Conservation (phyloP, 2,113 vertebrate genomes). For the Numida meleagris region DNA sequence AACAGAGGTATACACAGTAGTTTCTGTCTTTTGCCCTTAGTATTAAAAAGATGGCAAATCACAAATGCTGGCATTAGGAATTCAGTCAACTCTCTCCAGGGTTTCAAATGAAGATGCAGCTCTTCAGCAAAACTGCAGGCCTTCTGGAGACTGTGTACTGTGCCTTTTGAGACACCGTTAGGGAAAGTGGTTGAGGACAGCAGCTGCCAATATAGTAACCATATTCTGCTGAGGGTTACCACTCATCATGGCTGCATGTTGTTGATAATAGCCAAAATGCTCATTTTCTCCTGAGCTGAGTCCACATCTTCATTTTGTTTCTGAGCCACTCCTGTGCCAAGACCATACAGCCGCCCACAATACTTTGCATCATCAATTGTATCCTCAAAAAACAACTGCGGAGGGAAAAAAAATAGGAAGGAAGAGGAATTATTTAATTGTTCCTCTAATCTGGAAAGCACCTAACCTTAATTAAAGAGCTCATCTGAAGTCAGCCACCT, state of each 20-base stretch:
- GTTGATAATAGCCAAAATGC: conserved; percentile 83
- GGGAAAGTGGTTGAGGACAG: conserved; percentile 58
- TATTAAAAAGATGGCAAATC: conserved; percentile 77
- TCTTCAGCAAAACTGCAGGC: conserved; percentile 65
- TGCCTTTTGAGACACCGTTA: conserved; percentile 14
- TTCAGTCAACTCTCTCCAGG: conserved; percentile 60
- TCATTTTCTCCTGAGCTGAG: conserved; percentile 83
- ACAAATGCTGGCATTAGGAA: conserved; percentile 75
- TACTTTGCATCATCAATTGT: conserved; percentile 99
- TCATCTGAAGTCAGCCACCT: background rate
- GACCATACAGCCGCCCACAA: conserved; percentile 94
- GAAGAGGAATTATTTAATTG: background rate
- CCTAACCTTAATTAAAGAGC: background rate
- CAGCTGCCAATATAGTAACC: conserved; percentile 52
- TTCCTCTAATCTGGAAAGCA: background rate
- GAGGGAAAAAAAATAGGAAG: background rate
- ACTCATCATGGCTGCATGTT: conserved; percentile 80
- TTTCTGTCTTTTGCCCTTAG: conserved; percentile 67
- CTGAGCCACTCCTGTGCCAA: conserved; percentile 93
- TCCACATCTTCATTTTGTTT: conserved; percentile 90
- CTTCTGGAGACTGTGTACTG: conserved; percentile 38
- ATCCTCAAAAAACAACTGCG: conserved; percentile 97
- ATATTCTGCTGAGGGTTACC: background rate
- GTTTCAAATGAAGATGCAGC: conserved; percentile 68
- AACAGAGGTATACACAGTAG: conserved; percentile 75